Conservation (phyloP, 2,113 vertebrate genomes). For the Chrysemys picta region DNA sequence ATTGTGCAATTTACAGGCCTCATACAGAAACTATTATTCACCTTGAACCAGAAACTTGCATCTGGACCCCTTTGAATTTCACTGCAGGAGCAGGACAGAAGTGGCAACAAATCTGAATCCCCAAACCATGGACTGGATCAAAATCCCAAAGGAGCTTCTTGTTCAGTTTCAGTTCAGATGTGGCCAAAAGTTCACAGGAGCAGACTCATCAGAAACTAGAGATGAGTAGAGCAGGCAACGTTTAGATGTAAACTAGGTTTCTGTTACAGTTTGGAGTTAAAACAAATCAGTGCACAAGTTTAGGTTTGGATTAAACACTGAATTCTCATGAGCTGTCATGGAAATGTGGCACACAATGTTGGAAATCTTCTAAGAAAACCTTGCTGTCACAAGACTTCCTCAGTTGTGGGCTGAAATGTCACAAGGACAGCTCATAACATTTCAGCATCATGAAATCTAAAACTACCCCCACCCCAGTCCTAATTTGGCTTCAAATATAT, state of each 20-base stretch:
- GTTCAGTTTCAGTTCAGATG: not conserved
- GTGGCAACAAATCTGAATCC: not conserved
- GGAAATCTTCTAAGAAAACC: not conserved
- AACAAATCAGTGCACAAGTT: not conserved
- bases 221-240: not conserved
- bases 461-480: fast-evolving
- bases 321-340: not conserved
- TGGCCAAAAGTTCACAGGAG: not conserved
- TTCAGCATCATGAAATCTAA: not conserved
- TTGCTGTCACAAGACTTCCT: not conserved
- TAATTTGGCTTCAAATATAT: not conserved
- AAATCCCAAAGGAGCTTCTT: not conserved
- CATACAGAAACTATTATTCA: not conserved
- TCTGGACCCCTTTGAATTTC: not conserved
- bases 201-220: not conserved
- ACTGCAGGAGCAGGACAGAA: not conserved
- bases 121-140: not conserved
- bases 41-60: not conserved
- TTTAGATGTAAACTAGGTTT: not conserved
- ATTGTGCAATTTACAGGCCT: not conserved
- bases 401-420: fast-evolving
- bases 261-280: not conserved
- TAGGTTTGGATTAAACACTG: not conserved
- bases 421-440: not conserved
- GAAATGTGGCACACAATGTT: not conserved